Conservation (phyloP, 2,888 invertebrate genomes). For the Steinernema carpocapsae region DNA sequence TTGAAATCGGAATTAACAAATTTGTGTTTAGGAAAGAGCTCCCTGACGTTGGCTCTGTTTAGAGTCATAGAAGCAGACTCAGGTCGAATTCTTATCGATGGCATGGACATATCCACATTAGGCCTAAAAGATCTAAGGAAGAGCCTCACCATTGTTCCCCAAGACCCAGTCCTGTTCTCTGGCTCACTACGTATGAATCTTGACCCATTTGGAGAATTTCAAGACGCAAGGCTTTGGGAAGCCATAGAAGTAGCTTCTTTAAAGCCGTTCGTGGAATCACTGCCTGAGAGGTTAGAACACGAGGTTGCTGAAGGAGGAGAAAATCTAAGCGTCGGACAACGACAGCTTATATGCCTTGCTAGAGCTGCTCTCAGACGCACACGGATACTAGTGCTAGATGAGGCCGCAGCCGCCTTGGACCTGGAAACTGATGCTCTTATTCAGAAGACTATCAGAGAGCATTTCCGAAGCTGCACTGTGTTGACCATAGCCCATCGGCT, state of each 20-base stretch:
- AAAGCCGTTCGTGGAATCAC: conserved; percentile 81
- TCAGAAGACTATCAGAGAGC: conserved; percentile 79
- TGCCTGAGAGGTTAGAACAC: conserved; percentile 71
- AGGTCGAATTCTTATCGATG: conserved; percentile 84
- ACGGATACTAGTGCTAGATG: conserved; percentile 55
- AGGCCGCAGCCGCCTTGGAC: conserved; percentile 73
- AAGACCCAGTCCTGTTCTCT: conserved; percentile 93
- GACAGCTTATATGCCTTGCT: conserved; percentile 69
- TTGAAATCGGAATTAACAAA: no score
- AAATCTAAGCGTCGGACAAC: conserved; percentile 25
- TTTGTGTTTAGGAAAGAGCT: conserved; percentile 75
- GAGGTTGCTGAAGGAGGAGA: conserved; percentile 27
- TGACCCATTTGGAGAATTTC: conserved; percentile 83
- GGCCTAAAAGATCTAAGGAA: conserved; percentile 85
- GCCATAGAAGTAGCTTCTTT: conserved; percentile 77
- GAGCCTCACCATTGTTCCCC: conserved; percentile 67
- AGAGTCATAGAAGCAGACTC: conserved; percentile 81
- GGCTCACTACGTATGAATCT: conserved; percentile 88
- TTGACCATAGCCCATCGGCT: conserved; percentile 74
- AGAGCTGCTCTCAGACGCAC: conserved; percentile 71
- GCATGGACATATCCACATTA: conserved; percentile 79
- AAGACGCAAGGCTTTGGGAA: conserved; percentile 84
- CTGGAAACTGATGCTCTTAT: conserved; percentile 60
- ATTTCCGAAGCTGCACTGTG: conserved; percentile 81
- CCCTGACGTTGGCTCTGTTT: no score